Percentiles rank a stretch among this genome's conserved stretches.
Evolutionary conservation across 2,113 vertebrate genomes (phyloP).

Genomic region (Phycodurus eques): DNA sequence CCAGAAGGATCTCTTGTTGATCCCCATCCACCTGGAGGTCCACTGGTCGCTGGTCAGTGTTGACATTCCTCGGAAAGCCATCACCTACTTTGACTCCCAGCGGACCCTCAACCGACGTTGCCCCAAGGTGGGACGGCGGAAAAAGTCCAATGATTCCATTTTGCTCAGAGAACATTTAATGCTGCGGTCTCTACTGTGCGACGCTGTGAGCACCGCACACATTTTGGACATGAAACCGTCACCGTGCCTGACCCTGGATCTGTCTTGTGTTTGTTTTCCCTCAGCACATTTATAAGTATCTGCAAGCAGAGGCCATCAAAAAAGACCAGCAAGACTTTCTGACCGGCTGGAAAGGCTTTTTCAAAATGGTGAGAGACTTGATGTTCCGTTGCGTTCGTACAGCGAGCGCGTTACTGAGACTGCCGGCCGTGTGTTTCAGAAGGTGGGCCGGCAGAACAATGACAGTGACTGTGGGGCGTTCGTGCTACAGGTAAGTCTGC

Average conservation of each 20-base stretch:
- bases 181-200: background rate
- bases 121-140: constrained; percentile 77
- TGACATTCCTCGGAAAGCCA: constrained; percentile 79
- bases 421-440: constrained; percentile 70
- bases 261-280: background rate
- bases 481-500: constrained; percentile 84
- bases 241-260: background rate
- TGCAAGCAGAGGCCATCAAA: constrained; percentile 88
- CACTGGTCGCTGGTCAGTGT: constrained; percentile 92
- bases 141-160: background rate
- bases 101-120: constrained; percentile 89
- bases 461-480: constrained; percentile 93
- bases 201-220: background rate
- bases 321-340: constrained; percentile 84
- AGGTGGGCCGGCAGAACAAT: constrained; percentile 90
- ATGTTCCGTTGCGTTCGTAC: background rate
- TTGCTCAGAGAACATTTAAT: too few species aligned
- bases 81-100: constrained; percentile 92
- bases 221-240: background rate
- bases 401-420: background rate
- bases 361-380: constrained; percentile 83
- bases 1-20: constrained; percentile 86
- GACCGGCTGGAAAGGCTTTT: constrained; percentile 86
- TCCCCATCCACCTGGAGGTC: constrained; percentile 91
- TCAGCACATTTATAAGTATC: constrained; percentile 90